Percentiles rank a stretch among this genome's conserved stretches.
These are phyloP conservation scores for Pelecanoides urinatrix DNA, from an alignment of 2,113 vertebrate species.

Conservation along the genomic window DNA sequence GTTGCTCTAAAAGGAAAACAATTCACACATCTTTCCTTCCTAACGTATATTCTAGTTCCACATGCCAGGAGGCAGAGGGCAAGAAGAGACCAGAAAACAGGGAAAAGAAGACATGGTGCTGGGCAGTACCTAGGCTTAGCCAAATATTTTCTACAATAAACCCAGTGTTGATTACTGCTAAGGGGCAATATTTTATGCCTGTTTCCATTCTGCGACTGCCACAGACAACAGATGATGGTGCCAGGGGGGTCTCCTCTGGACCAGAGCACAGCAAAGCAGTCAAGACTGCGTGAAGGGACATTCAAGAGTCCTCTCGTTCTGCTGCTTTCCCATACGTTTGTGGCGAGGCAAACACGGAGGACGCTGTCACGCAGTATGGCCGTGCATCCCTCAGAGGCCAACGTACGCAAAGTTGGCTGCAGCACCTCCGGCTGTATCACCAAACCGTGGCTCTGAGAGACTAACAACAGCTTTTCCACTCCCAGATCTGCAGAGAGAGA, in stretches of 20 bases:
- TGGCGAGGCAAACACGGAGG: fast-evolving
- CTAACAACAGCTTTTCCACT: neutral
- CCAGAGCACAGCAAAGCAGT: neutral
- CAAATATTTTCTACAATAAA: neutral
- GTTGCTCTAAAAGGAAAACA: slow-evolving; percentile 61
- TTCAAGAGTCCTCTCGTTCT: neutral
- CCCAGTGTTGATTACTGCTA: neutral
- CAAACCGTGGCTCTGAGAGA: fast-evolving
- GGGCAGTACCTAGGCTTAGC: neutral
- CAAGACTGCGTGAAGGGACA: fast-evolving
- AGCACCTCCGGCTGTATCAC: fast-evolving
- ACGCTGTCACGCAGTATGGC: fast-evolving
- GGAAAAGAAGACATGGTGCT: neutral
- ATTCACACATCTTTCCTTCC: slow-evolving; percentile 3
- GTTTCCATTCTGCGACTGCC: neutral
- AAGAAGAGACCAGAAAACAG: neutral
- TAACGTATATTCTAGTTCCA: slow-evolving; percentile 34
- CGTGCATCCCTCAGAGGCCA: fast-evolving
- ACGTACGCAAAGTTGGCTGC: fast-evolving
- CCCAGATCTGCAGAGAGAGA: neutral
- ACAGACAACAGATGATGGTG: fast-evolving
- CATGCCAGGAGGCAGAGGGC: neutral
- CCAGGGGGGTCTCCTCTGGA: neutral
- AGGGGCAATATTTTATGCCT: neutral
- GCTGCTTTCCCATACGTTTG: neutral